These are phyloP conservation scores for Notodonta dromedarius DNA, from an alignment of 2,888 invertebrate genomes.

Conservation along the genomic window DNA sequence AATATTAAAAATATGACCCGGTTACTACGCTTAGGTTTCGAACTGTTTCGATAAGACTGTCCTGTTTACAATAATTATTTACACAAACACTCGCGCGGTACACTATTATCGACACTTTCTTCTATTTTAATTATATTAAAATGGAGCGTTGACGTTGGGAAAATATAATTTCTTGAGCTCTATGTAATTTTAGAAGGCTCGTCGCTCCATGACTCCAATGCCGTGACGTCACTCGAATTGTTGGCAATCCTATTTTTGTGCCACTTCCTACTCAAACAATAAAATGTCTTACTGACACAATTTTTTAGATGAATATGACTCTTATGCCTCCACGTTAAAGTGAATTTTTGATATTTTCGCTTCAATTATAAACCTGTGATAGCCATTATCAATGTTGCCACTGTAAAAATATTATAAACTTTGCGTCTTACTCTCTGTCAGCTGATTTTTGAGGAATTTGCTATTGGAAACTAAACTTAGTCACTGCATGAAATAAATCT, in stretches of 20 bases:
- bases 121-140: slow-evolving; percentile 54
- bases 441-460: slow-evolving; percentile 1
- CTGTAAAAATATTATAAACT: slow-evolving; percentile 1
- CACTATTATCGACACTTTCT: slow-evolving; percentile 64
- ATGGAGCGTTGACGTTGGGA: slow-evolving; percentile 60
- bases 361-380: slow-evolving; percentile 54
- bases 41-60: slow-evolving; percentile 39
- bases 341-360: slow-evolving; percentile 48
- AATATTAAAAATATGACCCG: slow-evolving; percentile 55
- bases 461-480: neutral
- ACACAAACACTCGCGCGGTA: slow-evolving; percentile 60
- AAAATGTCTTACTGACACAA: slow-evolving; percentile 60
- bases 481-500: no score
- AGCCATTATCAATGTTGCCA: slow-evolving; percentile 54
- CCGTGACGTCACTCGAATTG: slow-evolving; percentile 81
- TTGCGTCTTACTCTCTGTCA: neutral
- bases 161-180: slow-evolving; percentile 69
- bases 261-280: slow-evolving; percentile 72
- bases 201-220: slow-evolving; percentile 63
- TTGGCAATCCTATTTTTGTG: slow-evolving; percentile 83
- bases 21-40: slow-evolving; percentile 63
- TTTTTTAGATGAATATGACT: slow-evolving; percentile 54
- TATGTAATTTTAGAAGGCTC: slow-evolving; percentile 81
- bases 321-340: slow-evolving; percentile 55
- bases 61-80: slow-evolving; percentile 40